A percentile compares a stretch with the other conserved stretches of the same genome.
Evolutionary conservation across 2,888 invertebrate species (phyloP).

Genomic region (Cylloceria caligata): DNA sequence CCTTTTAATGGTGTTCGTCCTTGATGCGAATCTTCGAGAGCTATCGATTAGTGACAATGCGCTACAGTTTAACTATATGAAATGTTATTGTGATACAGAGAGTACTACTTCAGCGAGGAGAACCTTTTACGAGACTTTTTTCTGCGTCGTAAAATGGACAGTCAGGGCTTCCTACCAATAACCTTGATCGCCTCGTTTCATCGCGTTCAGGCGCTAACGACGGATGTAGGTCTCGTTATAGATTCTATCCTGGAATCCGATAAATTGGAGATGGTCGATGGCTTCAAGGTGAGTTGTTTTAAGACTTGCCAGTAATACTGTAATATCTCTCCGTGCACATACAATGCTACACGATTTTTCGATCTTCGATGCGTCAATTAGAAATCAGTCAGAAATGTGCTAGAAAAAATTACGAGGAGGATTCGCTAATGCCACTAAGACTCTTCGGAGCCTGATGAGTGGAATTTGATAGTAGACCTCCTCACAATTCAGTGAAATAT

Average conservation of each 20-base stretch:
- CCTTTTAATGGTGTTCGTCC: neutral
- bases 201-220: constrained; percentile 94
- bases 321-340: constrained; percentile 67
- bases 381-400: constrained; percentile 75
- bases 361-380: constrained; percentile 44
- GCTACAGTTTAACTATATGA: neutral
- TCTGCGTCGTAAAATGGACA: constrained; percentile 98
- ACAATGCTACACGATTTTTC: constrained; percentile 56
- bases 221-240: constrained; percentile 93
- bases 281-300: constrained; percentile 88
- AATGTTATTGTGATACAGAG: constrained; percentile 87
- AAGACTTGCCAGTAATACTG: neutral
- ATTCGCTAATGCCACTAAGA: constrained; percentile 82
- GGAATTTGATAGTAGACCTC: constrained; percentile 82
- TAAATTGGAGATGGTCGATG: constrained; percentile 91
- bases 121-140: constrained; percentile 98
- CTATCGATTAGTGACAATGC: neutral
- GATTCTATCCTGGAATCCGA: constrained; percentile 95
- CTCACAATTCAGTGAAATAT: constrained; percentile 71
- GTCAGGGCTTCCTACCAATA: constrained; percentile 96
- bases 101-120: constrained; percentile 99
- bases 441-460: constrained; percentile 74
- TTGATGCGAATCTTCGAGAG: neutral
- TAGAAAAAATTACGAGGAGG: constrained; percentile 76
- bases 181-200: constrained; percentile 98